Evolutionary conservation across 2,888 invertebrate species (phyloP).

Genomic region (Rhyacophila evoluta): DNA sequence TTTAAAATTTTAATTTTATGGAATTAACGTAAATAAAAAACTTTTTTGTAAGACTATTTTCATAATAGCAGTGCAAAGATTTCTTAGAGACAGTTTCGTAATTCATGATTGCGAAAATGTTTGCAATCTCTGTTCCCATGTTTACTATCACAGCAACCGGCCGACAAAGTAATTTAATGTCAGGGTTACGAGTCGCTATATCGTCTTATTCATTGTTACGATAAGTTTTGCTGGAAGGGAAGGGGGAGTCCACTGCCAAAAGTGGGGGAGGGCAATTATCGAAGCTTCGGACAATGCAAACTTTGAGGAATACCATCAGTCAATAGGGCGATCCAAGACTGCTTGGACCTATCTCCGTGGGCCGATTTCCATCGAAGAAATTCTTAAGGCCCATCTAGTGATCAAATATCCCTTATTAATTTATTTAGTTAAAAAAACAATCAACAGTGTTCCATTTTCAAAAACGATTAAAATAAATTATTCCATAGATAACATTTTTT

Average conservation of each 20-base stretch:
- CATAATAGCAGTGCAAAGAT: too few species aligned
- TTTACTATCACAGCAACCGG: background rate
- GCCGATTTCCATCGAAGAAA: background rate
- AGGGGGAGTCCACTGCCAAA: slow-evolving; percentile 40
- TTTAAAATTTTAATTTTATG: too few species aligned
- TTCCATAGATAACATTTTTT: background rate
- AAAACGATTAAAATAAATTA: background rate
- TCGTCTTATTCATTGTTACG: slow-evolving; percentile 57
- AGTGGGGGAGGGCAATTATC: slow-evolving; percentile 25
- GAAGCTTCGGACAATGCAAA: background rate
- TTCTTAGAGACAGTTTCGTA: too few species aligned
- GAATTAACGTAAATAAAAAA: too few species aligned
- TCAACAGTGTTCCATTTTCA: too few species aligned
- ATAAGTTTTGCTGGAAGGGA: slow-evolving; percentile 43
- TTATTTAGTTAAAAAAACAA: too few species aligned
- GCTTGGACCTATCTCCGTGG: slow-evolving; percentile 7
- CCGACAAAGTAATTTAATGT: slow-evolving; percentile 56
- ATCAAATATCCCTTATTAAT: too few species aligned
- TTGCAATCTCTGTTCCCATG: background rate
- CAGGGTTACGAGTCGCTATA: slow-evolving; percentile 56
- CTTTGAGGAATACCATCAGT: background rate
- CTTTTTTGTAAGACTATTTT: too few species aligned
- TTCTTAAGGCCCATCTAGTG: background rate
- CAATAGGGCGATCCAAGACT: slow-evolving; percentile 17
- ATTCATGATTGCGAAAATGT: too few species aligned